Base-by-base conservation (phyloP, 2,888 invertebrate species). In the Melanotus villosus region DNA sequence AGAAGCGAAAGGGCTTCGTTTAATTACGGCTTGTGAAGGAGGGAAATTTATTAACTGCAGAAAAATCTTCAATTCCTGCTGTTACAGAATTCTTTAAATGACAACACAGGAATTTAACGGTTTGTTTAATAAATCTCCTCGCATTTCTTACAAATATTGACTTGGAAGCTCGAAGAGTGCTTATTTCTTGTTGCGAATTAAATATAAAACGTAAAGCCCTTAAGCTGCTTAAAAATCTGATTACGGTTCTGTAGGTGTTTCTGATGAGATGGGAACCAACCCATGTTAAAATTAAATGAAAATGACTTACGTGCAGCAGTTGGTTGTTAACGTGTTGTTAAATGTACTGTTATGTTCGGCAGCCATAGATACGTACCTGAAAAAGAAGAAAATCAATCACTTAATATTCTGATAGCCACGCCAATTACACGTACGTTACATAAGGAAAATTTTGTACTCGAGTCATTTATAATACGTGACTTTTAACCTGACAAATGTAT, bases 351-450 rank as follows among this genome's bases (percentile, higher is more conserved):
- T 65, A 65, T 19, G 50, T 18, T 58, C 50, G 21, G 56, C 57
- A 65, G 64, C 38, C 64, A 38, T 56, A 64, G 47, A 65, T 65
- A 64, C 50, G 47, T 65, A 65, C 65, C 65, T 65, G 65, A 58
- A 65, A 65, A 65, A 58, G 34, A 23, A 21, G 32, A 65, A 56
- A 34, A 38, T 45, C 43, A 47, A 57, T 65, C 54, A 59, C 23
- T 50, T 59, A 59, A 38, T 30, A 58, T 52, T 58, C 12, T 7
- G 52, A 50, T 62, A 50, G 47, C 62, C 34, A 52, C 62, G 50
- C 50, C 52, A 62, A 62, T 52, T 62, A 47, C 52, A 30, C 18
- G 16, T 50, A 26, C 30, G 50, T 52, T 62, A 62, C 34, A 52
- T 50, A 32, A 59, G 30, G 18, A 36, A 23, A 47, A 52, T 36